Conservation (phyloP, 2,113 vertebrate species). For the Corythoichthys haematopterus region DNA sequence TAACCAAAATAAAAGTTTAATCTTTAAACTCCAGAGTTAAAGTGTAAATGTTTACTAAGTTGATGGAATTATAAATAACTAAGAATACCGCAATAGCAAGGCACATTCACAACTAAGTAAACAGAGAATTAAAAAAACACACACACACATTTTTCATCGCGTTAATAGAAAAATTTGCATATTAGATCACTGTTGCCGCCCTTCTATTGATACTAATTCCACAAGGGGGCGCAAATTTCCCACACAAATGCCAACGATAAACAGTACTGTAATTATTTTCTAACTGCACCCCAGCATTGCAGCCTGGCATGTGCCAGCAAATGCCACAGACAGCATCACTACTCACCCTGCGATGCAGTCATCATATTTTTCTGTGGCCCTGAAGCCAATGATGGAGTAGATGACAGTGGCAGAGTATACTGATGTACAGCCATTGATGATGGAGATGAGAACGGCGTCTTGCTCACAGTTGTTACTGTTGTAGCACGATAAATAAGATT, state of each 20-base stretch:
- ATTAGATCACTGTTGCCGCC: too few species aligned
- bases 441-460: conserved; percentile 85
- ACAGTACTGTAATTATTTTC: background rate
- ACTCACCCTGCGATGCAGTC: conserved; percentile 69
- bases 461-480: conserved; percentile 90
- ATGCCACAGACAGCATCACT: background rate
- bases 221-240: background rate
- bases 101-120: background rate
- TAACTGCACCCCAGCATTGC: background rate
- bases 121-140: too few species aligned
- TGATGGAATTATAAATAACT: background rate
- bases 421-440: conserved; percentile 92
- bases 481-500: background rate
- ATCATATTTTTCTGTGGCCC: conserved; percentile 83
- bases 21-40: too few species aligned
- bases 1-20: too few species aligned
- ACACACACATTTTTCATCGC: background rate
- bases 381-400: conserved; percentile 96
- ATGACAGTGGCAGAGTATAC: conserved; percentile 89
- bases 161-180: background rate
- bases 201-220: too few species aligned
- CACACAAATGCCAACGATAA: background rate
- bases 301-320: background rate
- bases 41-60: too few species aligned
- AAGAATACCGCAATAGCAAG: background rate